These are phyloP conservation scores for Calliphora vomitoria DNA, from an alignment of 2,888 invertebrate genomes.

Conservation along the genomic window DNA sequence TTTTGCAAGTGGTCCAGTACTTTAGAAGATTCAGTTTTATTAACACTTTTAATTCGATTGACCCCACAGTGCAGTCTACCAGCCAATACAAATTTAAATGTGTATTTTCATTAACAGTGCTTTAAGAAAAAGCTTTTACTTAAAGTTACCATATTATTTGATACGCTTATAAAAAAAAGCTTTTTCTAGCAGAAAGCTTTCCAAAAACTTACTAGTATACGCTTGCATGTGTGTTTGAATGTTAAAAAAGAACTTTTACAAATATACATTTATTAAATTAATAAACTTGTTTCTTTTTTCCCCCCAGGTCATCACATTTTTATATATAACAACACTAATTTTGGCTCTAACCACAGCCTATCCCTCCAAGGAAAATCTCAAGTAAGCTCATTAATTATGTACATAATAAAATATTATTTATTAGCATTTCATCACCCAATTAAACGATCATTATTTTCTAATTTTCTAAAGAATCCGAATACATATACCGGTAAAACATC, in stretches of 20 bases:
- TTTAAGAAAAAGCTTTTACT: conserved; percentile 9
- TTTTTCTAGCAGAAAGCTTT: conserved; percentile 34
- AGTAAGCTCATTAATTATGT: conserved; percentile 77
- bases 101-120: background rate
- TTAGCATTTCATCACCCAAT: conserved; percentile 19
- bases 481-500: conserved; percentile 84
- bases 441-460: conserved; percentile 31
- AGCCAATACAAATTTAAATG: background rate
- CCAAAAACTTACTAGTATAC: background rate
- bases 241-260: background rate
- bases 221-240: background rate
- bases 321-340: conserved; percentile 80
- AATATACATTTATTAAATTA: background rate
- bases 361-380: conserved; percentile 82
- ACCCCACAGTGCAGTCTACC: too few species aligned
- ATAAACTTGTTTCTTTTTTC: background rate
- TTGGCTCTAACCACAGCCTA: conserved; percentile 79
- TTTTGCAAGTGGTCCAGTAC: too few species aligned
- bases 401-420: conserved; percentile 1
- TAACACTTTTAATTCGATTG: too few species aligned
- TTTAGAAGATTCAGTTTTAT: too few species aligned
- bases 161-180: background rate
- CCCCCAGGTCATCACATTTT: conserved; percentile 77
- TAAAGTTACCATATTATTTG: conserved; percentile 30
- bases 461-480: conserved; percentile 82